Evolutionary conservation across 2,888 invertebrate genomes (phyloP), one percentile per base, ranked within the genome.

Genomic region (Luperina testacea): DNA sequence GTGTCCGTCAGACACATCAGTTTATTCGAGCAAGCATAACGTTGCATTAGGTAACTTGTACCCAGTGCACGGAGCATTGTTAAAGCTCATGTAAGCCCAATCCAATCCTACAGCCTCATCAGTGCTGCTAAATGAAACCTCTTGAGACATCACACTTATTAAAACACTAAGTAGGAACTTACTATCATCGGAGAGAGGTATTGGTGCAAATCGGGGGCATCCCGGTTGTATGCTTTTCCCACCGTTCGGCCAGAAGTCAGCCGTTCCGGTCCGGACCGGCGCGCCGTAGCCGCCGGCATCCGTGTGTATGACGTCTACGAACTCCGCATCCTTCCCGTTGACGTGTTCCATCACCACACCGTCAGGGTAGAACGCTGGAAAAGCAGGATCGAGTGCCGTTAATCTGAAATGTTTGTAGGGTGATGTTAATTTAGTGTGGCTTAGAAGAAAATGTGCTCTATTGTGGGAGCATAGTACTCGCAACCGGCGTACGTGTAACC

Each of bases 291-390:
- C 94, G 51, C 97, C 97, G 0, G 97, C 97, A 87, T 98, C 98
- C 0, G 98, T 98, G 90, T 98, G 98, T 79, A 98, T 98, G 9
- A 98, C 97, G 91, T 98, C 97, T 2, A 97, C 97, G 68, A 97
- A 97, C 72, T 97, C 97, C 0, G 97, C 97, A 90, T 97, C 97
- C 3, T 93, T 94, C 4, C 95, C 95, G 63, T 88, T 95, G 20
- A 97, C 91, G 85, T 97, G 97, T 24, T 96, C 96, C 95, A 96
- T 94, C 77, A 96, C 90, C 70, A 96, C 93, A 2, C 96, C 96
- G 63, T 96, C 96, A 1, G 97, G 96, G 88, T 97, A 97, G 90
- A 97, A 97, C 13, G 96, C 95, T 57, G 97, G 97, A 90, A 97
- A 97, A 17, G 97, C 97, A 27, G 97, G 97, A 90, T 97, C 97